Evolutionary conservation across 2,113 vertebrate species (phyloP), one percentile per base, ranked within the genome.

Genomic region (Oryzias celebensis): DNA sequence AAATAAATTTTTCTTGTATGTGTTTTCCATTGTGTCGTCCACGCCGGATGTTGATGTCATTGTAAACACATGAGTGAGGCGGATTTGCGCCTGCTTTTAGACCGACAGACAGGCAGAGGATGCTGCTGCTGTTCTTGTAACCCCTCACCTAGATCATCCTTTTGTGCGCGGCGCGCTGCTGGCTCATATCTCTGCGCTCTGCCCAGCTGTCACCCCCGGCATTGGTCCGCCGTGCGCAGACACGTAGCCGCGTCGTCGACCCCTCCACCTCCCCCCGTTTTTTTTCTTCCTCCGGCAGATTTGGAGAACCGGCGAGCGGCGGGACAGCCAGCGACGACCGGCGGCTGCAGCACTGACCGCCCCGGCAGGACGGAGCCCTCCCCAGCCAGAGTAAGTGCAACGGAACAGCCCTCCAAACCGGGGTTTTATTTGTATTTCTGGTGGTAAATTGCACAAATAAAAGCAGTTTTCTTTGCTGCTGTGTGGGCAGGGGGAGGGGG

Each of bases 191-290:
- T 76, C 52, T 52, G 77, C 77, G 55, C 71, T 68, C 50, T 51
- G 75, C 61, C 80, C 86, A 88, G 87, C 86, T 89, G 88, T 85
- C 85, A 80, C 77, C 65, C 66, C 78, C 78, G 76, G 77, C 86
- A 91, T 89, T 83, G 87, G 77, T 74, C 78, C 73, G 26, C 69
- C 62, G 14, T 56, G 72, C 72, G 64, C 61, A 62, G 71, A 69
- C 86, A 90, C 89, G 89, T 87, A 90, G 74, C 59, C 85, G 54
- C 77, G 67, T 43, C 70, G 54, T 74, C 69, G 67, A 73, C 73
- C 58, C 65, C 20, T 20, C 20, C 20, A 20, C 20, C 20, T 66
- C 84, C 87, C 82, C 79, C 71, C 57, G 8, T 12, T 36, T 36
- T 36, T 36, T 36, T 36, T 60, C n/a, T 54, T 57, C 15, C 63